Evolutionary conservation across 2,888 invertebrate genomes (phyloP).

Genomic region (Coremacera marginata): DNA sequence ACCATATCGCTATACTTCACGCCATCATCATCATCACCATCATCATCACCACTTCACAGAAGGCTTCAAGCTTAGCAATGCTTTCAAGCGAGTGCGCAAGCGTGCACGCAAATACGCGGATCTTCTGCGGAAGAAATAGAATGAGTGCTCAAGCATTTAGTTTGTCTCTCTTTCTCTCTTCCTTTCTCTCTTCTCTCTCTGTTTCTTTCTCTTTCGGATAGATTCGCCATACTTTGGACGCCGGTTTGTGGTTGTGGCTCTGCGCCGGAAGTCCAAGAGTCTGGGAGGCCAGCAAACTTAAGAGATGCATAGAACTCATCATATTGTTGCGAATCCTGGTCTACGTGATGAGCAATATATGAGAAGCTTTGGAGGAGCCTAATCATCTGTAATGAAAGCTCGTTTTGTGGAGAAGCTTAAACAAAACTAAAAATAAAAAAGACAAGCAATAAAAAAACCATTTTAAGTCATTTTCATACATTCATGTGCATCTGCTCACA

Average conservation of each 20-base stretch:
- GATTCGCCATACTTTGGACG: slow-evolving; percentile 63
- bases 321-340: slow-evolving; percentile 15
- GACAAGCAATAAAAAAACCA: slow-evolving; percentile 3
- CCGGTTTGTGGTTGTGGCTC: slow-evolving; percentile 62
- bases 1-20: slow-evolving; percentile 51
- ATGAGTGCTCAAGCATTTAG: background rate
- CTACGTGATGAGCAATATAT: background rate
- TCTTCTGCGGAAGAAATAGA: slow-evolving; percentile 67
- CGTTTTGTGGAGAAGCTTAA: background rate
- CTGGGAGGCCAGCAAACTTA: slow-evolving; percentile 35
- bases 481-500: background rate
- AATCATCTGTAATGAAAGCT: background rate
- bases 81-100: slow-evolving; percentile 66
- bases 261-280: slow-evolving; percentile 49
- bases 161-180: background rate
- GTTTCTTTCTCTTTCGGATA: slow-evolving; percentile 24
- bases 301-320: slow-evolving; percentile 11
- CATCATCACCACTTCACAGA: slow-evolving; percentile 61
- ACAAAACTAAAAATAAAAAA: background rate
- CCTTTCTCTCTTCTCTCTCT: slow-evolving; percentile 26
- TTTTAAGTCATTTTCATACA: background rate
- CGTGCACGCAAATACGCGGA: slow-evolving; percentile 69
- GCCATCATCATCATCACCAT: slow-evolving; percentile 56
- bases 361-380: background rate
- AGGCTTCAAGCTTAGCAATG: slow-evolving; percentile 66